Evolutionary conservation across 2,797 vertebrate species (phyloP), one percentile per base, ranked within the genome.

Genomic region (Acanthiza pusilla): DNA sequence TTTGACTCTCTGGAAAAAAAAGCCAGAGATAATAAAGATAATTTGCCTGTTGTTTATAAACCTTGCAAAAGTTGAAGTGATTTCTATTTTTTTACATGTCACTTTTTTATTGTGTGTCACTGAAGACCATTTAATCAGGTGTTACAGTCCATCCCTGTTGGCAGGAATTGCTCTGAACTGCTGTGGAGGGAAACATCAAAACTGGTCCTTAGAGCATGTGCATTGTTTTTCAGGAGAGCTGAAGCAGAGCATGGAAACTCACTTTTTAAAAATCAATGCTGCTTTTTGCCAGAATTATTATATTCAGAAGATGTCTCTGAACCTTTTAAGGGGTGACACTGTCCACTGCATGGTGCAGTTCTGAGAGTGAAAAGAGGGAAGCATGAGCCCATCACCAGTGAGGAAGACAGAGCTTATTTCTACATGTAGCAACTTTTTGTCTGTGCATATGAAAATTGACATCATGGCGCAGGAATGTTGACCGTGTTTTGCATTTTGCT

Each of bases 381-480:
- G 94, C 38, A 50, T 0, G 32, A 91, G 38, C 53, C 30, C 27
- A 65, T 26, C 34, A 54, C 78, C 80, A 79, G 66, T 58, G 89
- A 79, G 73, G 67, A 87, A 75, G 89, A 88, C 67, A 94, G 81
- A 58, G 34, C 55, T 88, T 65, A 51, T 86, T 92, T 89, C 76
- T 93, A 11, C 65, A 54, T 93, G 84, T 32, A 85, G 90, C 78
- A 84, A 75, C 80, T 72, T 96, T 95, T 91, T 88, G 93, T 93
- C 94, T 91, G 65, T 89, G 90, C 61, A 27, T 89, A 88, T 91
- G 88, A 96, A 95, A 93, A 94, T 92, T 96, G 95, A 97, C 96
- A 95, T 96, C 96, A 97, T 78, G 85, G 60, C 95, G 65, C 36
- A 97, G 96, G 96, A 97, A 97, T 97, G 96, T 84, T 95, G 95